Base-by-base conservation (phyloP, 2,888 invertebrate species). In the Heliconius ethilla region DNA sequence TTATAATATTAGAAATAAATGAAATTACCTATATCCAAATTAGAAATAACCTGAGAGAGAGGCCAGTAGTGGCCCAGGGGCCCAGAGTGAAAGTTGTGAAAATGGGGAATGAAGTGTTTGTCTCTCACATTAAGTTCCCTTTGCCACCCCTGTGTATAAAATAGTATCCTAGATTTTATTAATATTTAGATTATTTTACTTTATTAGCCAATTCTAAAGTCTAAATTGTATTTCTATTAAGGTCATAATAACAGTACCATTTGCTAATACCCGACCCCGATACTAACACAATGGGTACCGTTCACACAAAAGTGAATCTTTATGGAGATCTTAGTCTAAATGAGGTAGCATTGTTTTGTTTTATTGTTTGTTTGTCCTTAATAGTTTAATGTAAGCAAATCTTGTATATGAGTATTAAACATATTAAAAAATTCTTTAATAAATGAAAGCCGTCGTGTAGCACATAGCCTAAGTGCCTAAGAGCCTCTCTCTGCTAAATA, bases 231-330 rank as follows among this genome's bases (percentile, higher is more conserved):
- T 27, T 25, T n/a, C 33, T 18, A 67, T n/a, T 22, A 37, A 51
- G 72, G 66, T 77, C 55, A 55, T 75, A 73, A 59, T 67, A 77
- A 70, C 62, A 72, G 67, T 73, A 45, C 15, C 63, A 33, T 70
- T 29, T 40, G 55, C 29, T 22, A 25, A 70, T 37, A 15, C 7
- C 67, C 74, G 79, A 80, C 79, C 78, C 70, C 75, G 79, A 73
- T 78, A 33, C 37, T 65, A 51, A 77, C n/a, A 79, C 78, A 79
- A 80, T 80, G 65, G 73, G 66, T 77, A 79, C 79, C 75, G 78
- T 75, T 74, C 15, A 59, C 67, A 69, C 75, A 72, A 80, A 80
- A 78, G 73, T 74, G 75, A 78, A 73, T 78, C 79, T 79, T 80
- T 37, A 67, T 69, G 59, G 10, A 74, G 78, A 80, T 80, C 75